Conservation (phyloP, 2,888 invertebrate species). For the Cabera pusaria region DNA sequence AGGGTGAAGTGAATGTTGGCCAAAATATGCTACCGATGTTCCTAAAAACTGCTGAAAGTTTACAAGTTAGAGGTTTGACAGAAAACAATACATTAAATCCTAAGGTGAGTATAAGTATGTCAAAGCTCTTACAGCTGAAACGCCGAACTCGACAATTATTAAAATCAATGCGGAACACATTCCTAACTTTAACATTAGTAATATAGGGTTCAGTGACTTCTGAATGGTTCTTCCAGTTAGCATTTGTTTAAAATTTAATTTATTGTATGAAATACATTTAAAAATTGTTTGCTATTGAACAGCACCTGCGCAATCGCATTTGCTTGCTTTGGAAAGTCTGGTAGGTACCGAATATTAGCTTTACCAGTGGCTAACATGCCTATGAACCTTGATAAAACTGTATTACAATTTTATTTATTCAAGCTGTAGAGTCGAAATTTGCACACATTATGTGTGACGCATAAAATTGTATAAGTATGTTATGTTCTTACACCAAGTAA, state of each 20-base stretch:
- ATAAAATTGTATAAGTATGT: too few relatives aligned
- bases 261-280: too few relatives aligned
- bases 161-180: too few relatives aligned
- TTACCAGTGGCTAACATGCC: not conserved
- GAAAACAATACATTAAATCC: conserved; percentile 89
- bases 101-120: conserved; percentile 66
- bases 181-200: not conserved
- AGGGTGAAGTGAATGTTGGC: conserved; percentile 94
- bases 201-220: not conserved
- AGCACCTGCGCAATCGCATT: conserved; percentile 9
- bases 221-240: too few relatives aligned
- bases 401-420: conserved; percentile 1
- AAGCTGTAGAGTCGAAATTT: too few relatives aligned
- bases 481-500: too few relatives aligned
- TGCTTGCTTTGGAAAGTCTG: conserved; percentile 1
- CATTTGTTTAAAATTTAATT: too few relatives aligned
- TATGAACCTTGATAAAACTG: not conserved
- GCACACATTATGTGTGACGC: too few relatives aligned
- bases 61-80: conserved; percentile 94
- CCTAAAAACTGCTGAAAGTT: conserved; percentile 95
- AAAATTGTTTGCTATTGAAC: conserved; percentile 3
- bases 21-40: conserved; percentile 95
- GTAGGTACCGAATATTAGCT: not conserved
- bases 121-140: too few relatives aligned
- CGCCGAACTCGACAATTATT: too few relatives aligned